Evolutionary conservation across 2,888 invertebrate genomes (phyloP).

Genomic region (Isoperla grammatica): DNA sequence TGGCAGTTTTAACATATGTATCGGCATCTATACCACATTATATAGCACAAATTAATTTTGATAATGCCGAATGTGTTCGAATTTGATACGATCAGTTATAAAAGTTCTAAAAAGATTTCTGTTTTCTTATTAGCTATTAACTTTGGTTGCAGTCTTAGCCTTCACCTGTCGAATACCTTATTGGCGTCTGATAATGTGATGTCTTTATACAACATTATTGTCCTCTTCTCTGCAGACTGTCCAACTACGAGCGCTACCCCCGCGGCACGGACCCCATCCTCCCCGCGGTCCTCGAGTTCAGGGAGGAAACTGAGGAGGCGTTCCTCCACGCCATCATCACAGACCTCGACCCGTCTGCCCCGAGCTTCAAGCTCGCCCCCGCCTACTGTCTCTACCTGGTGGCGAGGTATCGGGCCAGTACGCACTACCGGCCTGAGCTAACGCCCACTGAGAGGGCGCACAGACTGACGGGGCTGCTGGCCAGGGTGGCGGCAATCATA

Average conservation of each 20-base stretch:
- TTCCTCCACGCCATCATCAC: conserved; percentile 84
- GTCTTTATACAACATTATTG: conserved; percentile 21
- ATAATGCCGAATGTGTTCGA: no score
- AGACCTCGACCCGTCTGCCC: conserved; percentile 80
- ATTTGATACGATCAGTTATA: no score
- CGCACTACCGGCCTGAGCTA: conserved; percentile 88
- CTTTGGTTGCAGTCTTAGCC: no score
- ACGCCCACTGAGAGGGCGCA: conserved; percentile 89
- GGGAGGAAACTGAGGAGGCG: conserved; percentile 90
- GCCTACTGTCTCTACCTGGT: conserved; percentile 95
- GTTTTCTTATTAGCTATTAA: no score
- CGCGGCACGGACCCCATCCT: conserved; percentile 79
- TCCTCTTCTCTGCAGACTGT: conserved; percentile 38
- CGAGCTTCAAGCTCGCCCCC: conserved; percentile 92
- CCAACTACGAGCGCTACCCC: conserved; percentile 50
- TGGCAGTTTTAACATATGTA: no score
- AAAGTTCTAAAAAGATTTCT: no score
- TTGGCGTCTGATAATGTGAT: no score
- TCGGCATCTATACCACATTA: no score
- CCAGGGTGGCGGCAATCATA: conserved; percentile 84
- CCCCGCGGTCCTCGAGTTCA: conserved; percentile 91
- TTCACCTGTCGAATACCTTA: no score
- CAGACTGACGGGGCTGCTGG: conserved; percentile 80
- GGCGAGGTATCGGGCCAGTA: conserved; percentile 89
- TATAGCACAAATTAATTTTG: no score